Percentiles rank a stretch among this genome's conserved stretches.
Evolutionary conservation across 2,797 vertebrate genomes (phyloP).

Genomic region (Alosa sapidissima): DNA sequence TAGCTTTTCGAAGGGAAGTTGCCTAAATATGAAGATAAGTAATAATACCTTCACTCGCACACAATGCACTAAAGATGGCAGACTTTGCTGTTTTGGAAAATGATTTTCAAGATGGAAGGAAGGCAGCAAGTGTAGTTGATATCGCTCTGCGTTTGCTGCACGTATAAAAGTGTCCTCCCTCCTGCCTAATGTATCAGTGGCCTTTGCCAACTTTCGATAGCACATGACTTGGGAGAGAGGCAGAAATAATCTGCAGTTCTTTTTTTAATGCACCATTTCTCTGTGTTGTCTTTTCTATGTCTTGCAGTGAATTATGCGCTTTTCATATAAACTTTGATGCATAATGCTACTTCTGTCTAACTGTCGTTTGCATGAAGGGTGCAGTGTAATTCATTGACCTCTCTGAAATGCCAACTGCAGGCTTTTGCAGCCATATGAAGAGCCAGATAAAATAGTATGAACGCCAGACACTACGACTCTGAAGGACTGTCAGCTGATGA

Average conservation of each 20-base stretch:
- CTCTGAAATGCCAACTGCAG: not conserved
- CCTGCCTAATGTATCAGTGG: not conserved
- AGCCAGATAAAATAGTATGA: not conserved
- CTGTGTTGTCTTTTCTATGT: not conserved
- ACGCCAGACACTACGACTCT: not conserved
- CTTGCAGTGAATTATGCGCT: not conserved
- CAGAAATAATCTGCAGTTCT: not conserved
- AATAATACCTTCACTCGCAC: not conserved
- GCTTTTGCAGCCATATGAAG: not conserved
- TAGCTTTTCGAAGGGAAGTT: not conserved
- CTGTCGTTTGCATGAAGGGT: not conserved
- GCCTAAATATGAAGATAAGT: not conserved
- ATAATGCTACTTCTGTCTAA: not conserved
- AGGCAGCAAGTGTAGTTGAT: not conserved
- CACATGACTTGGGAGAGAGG: not conserved
- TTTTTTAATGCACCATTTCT: not conserved
- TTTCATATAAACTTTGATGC: not conserved
- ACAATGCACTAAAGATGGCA: not conserved
- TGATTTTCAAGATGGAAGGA: not conserved
- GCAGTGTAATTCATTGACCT: not conserved
- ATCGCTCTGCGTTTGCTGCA: not conserved
- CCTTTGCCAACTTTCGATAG: not conserved
- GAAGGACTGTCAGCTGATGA: conserved; percentile 10
- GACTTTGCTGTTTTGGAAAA: not conserved
- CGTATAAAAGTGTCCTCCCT: not conserved